Base-by-base conservation (phyloP, 2,888 invertebrate genomes). In the Falcaria lacertinaria region DNA sequence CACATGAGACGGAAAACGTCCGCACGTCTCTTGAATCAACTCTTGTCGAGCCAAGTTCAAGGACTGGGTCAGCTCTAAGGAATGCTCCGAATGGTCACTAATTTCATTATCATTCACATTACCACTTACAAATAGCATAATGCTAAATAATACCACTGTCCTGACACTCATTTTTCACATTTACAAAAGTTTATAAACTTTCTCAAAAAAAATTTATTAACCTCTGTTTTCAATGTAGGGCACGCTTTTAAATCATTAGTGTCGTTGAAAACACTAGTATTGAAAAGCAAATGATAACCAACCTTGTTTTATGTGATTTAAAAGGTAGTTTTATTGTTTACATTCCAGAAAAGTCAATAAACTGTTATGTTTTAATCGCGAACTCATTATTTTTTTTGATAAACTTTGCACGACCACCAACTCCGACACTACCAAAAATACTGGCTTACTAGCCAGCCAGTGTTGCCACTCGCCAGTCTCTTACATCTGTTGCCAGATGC, bases 41-140 rank as follows among this genome's bases (percentile, higher is more conserved):
- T 93, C 92, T 70, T 92, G 92, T 0, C 93, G 83, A 34, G 91
- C 91, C 56, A 92, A 84, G 72, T 92, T 92, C 69, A 91, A 84
- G 39, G 91, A 90, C 72, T 92, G 92, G 54, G 91, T 92, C 63
- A 92, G 71, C 62, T 92, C 91, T 54, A 91, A 70, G 8, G 91
- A 90, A 63, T 91, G 90, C 49, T 80, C 74, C 22, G 14, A 15
- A 34, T 44, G 52, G 34, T 69, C 65, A 59, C 65, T 70, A n/a
- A 69, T 62, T 34, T 67, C 64, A 41, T 74, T 74, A 40, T 78
- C 74, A 53, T 61, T 67, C 42, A 69, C 63, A 60, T 77, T 64
- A 34, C 85, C 74, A 55, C 70, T 66, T 4, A 75, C 81, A 41
- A 68, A 70, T 28, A 78, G 66, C 34, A 84, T 57, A 35, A 72